A percentile compares a stretch with the other conserved stretches of the same genome.
Evolutionary conservation across 2,797 vertebrate species (phyloP).

Genomic region (Xenops minutus): DNA sequence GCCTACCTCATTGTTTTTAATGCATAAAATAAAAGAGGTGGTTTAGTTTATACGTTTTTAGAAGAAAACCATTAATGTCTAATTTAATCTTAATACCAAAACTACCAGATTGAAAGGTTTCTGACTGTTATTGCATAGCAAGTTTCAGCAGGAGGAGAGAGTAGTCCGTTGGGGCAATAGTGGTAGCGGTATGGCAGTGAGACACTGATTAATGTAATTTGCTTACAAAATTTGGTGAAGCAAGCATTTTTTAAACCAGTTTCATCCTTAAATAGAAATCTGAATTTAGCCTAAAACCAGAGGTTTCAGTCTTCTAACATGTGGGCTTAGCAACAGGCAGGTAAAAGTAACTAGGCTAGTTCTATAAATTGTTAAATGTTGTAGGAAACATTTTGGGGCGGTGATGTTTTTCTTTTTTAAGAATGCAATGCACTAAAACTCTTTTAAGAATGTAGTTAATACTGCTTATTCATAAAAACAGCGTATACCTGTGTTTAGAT

Average conservation of each 20-base stretch:
- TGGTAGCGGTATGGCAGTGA: constrained; percentile 47
- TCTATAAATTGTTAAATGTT: constrained; percentile 76
- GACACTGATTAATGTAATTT: constrained; percentile 50
- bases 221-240: constrained; percentile 51
- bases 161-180: constrained; percentile 30
- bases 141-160: constrained; percentile 64
- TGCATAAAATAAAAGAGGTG: constrained; percentile 82
- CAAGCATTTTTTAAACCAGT: constrained; percentile 34
- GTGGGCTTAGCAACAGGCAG: constrained; percentile 70
- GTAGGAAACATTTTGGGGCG: constrained; percentile 71
- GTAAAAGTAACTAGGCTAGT: constrained; percentile 71
- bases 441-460: constrained; percentile 90
- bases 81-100: constrained; percentile 83
- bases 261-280: constrained; percentile 25
- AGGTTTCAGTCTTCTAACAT: constrained; percentile 61
- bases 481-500: constrained; percentile 79
- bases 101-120: constrained; percentile 71
- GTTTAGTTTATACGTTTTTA: constrained; percentile 77
- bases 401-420: constrained; percentile 77
- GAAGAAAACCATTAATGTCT: constrained; percentile 77
- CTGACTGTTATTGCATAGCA: constrained; percentile 70
- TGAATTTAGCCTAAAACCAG: constrained; percentile 42
- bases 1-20: constrained; percentile 86
- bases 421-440: constrained; percentile 88
- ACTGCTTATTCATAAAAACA: constrained; percentile 82